phyloP scores from a whole-genome alignment of 2,797 vertebrate species.

The Morelia viridis region DNA sequence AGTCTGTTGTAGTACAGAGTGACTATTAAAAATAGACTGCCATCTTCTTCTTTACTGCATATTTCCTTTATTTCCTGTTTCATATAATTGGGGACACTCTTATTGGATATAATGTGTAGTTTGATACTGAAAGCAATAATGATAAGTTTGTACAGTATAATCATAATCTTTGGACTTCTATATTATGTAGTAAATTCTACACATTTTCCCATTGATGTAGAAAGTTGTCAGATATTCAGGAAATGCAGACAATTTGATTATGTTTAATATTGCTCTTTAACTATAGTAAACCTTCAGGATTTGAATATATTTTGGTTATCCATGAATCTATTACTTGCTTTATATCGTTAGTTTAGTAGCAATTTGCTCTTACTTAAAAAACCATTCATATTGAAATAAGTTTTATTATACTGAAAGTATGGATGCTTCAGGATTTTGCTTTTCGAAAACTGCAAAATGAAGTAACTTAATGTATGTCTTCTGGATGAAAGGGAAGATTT shows the following conservation, averaged over 20 bases:
- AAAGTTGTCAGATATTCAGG: constrained; percentile 18
- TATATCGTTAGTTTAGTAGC: background rate
- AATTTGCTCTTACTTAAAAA: background rate
- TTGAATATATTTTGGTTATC: background rate
- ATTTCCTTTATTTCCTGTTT: background rate
- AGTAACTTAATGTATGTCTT: background rate
- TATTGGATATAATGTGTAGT: background rate
- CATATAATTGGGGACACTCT: background rate
- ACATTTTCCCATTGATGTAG: constrained; percentile 24
- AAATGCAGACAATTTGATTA: constrained; percentile 34
- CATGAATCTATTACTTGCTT: background rate
- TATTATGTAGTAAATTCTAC: background rate
- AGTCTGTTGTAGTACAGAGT: background rate
- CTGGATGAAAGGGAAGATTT: background rate
- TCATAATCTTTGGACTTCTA: background rate
- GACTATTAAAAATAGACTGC: background rate
- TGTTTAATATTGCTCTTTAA: constrained; percentile 10
- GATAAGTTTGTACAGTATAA: background rate
- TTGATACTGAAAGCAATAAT: background rate
- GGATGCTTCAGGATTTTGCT: background rate
- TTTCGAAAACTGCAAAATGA: background rate
- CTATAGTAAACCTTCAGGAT: constrained; percentile 12
- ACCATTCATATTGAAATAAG: background rate
- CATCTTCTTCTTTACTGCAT: background rate
- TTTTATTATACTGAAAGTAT: background rate